phyloP scores from a whole-genome alignment of 2,113 vertebrate genomes.

The Rhinolophus sinicus region DNA sequence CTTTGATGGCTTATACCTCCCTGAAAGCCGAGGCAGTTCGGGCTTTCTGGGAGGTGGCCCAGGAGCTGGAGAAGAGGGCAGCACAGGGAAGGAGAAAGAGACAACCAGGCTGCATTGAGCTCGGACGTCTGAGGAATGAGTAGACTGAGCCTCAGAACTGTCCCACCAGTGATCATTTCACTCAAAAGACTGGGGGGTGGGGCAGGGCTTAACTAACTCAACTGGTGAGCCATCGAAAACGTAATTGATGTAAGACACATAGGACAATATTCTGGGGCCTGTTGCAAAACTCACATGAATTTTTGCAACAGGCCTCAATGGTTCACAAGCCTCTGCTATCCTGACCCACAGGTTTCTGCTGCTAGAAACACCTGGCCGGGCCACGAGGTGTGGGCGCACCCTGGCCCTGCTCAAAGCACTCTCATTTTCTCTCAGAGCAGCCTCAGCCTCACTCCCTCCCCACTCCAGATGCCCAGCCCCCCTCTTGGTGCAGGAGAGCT shows the following conservation, averaged over 20 bases:
- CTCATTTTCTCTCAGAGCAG: background rate
- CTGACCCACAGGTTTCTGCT: fast-evolving
- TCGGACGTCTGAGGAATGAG: background rate
- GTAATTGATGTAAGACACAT: fast-evolving
- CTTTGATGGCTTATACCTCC: background rate
- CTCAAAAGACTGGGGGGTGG: fast-evolving
- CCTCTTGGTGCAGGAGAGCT: background rate
- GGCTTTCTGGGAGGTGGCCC: background rate
- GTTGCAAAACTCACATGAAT: fast-evolving
- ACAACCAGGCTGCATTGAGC: background rate
- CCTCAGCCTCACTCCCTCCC: background rate
- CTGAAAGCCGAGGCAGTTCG: background rate
- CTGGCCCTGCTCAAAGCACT: fast-evolving
- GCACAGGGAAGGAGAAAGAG: background rate
- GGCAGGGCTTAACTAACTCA: no score
- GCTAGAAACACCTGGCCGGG: no score
- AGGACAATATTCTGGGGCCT: fast-evolving
- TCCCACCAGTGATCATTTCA: background rate
- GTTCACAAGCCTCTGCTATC: no score
- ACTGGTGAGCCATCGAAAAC: fast-evolving
- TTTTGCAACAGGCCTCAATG: background rate
- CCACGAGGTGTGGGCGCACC: no score
- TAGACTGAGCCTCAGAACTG: no score
- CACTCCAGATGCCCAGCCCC: background rate
- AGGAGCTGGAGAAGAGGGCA: no score